phyloP scores from a whole-genome alignment of 2,113 vertebrate species.

The Gobio gobio region DNA sequence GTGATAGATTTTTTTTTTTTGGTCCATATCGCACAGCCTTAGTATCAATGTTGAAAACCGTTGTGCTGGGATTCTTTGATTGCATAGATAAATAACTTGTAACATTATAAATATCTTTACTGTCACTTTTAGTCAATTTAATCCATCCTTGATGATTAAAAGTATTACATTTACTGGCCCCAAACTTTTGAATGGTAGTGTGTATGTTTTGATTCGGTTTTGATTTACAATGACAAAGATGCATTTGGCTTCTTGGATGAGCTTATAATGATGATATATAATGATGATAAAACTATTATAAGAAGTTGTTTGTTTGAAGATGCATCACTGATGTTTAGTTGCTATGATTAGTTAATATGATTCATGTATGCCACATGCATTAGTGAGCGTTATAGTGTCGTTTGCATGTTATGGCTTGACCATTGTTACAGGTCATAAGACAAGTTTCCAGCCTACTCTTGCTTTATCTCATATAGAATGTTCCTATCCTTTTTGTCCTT shows the following conservation, averaged over 20 bases:
- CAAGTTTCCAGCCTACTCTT: neutral
- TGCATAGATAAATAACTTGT: neutral
- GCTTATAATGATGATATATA: neutral
- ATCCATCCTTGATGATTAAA: neutral
- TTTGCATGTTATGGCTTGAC: neutral
- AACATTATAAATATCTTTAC: neutral
- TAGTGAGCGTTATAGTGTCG: neutral
- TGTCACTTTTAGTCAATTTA: neutral
- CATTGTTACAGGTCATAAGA: neutral
- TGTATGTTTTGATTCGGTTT: neutral
- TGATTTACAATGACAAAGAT: neutral
- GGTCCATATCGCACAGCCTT: too few species aligned
- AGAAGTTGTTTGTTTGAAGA: neutral
- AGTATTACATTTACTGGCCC: neutral
- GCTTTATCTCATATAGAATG: neutral
- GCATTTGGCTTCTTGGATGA: neutral
- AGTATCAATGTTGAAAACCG: too few species aligned
- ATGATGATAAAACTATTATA: neutral
- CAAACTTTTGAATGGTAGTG: neutral
- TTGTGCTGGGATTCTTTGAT: neutral
- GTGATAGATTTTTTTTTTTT: too few species aligned
- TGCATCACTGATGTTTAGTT: neutral
- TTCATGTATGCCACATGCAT: neutral
- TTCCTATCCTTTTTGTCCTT: neutral
- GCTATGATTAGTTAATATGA: neutral